Percentiles rank a stretch among this genome's conserved stretches.
Conservation (phyloP, 2,113 vertebrate genomes). For the Centropus unirufus region DNA sequence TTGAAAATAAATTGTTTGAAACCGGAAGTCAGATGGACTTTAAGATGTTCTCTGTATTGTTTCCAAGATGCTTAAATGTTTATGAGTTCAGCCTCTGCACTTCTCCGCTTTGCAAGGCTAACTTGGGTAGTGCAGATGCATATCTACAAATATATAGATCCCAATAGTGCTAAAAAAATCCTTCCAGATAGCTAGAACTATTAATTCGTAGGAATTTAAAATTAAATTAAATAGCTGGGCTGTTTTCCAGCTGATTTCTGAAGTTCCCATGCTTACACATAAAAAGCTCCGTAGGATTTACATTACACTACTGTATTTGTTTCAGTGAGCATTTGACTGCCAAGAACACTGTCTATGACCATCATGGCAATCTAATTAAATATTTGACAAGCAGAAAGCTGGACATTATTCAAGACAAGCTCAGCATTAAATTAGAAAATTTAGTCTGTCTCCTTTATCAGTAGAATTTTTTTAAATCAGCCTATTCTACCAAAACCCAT, state of each 20-base stretch:
- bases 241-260: conserved; percentile 65
- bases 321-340: conserved; percentile 49
- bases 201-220: conserved; percentile 38
- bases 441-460: conserved; percentile 56
- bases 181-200: conserved; percentile 17
- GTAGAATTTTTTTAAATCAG: conserved; percentile 51
- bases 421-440: conserved; percentile 72
- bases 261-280: conserved; percentile 39
- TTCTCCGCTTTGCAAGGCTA: not conserved
- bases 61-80: conserved; percentile 51
- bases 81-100: not conserved
- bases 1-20: conserved; percentile 52
- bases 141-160: not conserved
- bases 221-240: conserved; percentile 63
- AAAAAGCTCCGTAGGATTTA: conserved; percentile 33
- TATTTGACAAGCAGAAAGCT: conserved; percentile 55
- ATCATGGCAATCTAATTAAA: conserved; percentile 65
- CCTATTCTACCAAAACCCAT: conserved; percentile 47
- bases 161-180: not conserved
- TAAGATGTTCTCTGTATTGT: conserved; percentile 31
- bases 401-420: conserved; percentile 73
- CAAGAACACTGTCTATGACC: conserved; percentile 55
- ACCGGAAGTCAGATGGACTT: conserved; percentile 48
- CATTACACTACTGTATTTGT: conserved; percentile 26
- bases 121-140: not conserved